phyloP scores from a whole-genome alignment of 2,113 vertebrate species.

The Carassius auratus region DNA sequence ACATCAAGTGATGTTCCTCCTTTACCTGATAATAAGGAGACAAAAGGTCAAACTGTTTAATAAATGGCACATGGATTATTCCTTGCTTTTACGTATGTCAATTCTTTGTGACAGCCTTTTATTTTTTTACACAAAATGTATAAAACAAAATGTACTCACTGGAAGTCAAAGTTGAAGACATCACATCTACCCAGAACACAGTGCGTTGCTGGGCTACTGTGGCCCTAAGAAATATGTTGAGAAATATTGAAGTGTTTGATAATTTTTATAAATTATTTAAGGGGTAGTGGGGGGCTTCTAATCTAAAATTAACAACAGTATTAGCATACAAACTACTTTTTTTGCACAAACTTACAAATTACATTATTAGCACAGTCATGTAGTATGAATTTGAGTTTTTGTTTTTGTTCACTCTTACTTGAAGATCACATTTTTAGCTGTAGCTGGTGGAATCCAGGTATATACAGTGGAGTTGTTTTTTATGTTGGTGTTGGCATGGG shows the following conservation, averaged over 20 bases:
- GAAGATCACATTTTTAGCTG: constrained; percentile 44
- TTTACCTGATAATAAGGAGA: not conserved
- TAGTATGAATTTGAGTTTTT: not conserved
- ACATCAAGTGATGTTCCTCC: not conserved
- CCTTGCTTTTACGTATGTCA: not conserved
- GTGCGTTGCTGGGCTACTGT: constrained; percentile 59
- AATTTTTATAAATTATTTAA: not conserved
- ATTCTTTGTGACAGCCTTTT: not conserved
- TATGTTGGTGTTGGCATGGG: constrained; percentile 59
- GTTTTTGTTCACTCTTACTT: constrained; percentile 48
- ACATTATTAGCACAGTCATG: not conserved
- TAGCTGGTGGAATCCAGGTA: constrained; percentile 58
- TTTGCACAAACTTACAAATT: not conserved
- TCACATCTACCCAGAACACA: constrained; percentile 68
- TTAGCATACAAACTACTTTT: not conserved
- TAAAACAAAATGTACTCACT: constrained; percentile 52
- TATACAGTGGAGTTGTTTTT: constrained; percentile 57
- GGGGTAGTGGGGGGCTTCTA: too few species aligned
- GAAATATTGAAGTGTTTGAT: not conserved
- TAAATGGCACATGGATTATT: not conserved
- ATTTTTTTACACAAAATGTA: not conserved
- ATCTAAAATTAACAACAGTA: too few species aligned
- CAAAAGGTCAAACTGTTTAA: not conserved
- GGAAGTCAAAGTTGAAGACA: constrained; percentile 60
- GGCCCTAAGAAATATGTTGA: constrained; percentile 56